Evolutionary conservation across 2,888 invertebrate genomes (phyloP).

Genomic region (Cephalotes varians): DNA sequence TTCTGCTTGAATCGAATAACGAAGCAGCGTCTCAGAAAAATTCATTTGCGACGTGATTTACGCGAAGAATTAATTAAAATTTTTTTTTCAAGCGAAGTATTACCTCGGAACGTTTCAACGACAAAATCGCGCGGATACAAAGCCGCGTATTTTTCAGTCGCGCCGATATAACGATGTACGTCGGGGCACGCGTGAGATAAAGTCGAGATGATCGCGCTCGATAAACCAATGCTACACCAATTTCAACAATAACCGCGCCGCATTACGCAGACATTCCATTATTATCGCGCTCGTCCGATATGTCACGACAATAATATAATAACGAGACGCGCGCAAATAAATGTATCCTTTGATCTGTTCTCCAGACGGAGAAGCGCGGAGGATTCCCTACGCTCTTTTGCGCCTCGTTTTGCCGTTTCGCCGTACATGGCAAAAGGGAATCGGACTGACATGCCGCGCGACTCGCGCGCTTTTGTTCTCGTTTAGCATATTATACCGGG

Average conservation of each 20-base stretch:
- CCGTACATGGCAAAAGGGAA: slow-evolving; percentile 36
- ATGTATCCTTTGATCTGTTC: slow-evolving; percentile 43
- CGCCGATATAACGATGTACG: background rate
- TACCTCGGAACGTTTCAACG: background rate
- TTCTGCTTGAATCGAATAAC: background rate
- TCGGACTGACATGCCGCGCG: slow-evolving; percentile 34
- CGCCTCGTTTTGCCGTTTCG: slow-evolving; percentile 7
- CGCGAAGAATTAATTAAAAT: background rate
- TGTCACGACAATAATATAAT: slow-evolving; percentile 39
- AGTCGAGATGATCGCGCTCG: slow-evolving; percentile 39
- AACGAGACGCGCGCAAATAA: slow-evolving; percentile 22
- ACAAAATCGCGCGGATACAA: background rate
- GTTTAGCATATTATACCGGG: slow-evolving; percentile 30
- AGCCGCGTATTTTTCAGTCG: slow-evolving; percentile 16
- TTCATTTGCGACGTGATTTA: background rate
- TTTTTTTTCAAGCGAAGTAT: background rate
- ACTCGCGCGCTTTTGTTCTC: slow-evolving; percentile 37
- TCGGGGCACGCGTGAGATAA: background rate
- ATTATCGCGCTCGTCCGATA: slow-evolving; percentile 5
- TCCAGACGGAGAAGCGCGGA: slow-evolving; percentile 16
- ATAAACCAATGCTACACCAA: slow-evolving; percentile 32
- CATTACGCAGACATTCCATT: slow-evolving; percentile 2
- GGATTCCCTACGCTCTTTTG: slow-evolving; percentile 9
- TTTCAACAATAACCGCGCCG: slow-evolving; percentile 39
- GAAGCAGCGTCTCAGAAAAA: background rate